Conservation (phyloP, 2,888 invertebrate genomes). For the Theretra japonica region DNA sequence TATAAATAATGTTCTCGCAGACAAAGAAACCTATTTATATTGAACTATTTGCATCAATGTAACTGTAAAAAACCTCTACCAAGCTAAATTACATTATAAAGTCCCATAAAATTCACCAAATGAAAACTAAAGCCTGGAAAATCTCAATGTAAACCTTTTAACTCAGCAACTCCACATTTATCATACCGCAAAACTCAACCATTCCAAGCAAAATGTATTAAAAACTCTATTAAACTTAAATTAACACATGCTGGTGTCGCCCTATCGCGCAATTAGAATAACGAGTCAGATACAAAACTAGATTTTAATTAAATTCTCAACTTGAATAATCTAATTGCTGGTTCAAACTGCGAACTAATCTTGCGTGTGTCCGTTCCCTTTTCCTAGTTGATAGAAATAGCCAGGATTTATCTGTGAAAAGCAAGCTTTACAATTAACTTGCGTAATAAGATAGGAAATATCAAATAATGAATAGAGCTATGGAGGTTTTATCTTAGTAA, state of each 20-base stretch:
- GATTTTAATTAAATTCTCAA: conserved; percentile 22
- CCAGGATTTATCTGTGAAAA: background rate
- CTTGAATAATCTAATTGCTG: conserved; percentile 17
- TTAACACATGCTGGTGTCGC: conserved; percentile 11
- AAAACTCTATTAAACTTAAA: background rate
- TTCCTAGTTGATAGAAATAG: conserved; percentile 9
- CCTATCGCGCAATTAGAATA: conserved; percentile 16
- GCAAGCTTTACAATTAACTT: background rate
- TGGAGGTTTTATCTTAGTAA: background rate
- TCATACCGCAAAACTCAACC: too few relatives aligned
- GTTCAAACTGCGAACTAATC: conserved; percentile 11
- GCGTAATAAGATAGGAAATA: conserved; percentile 6
- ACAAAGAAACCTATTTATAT: background rate
- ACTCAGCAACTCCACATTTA: too few relatives aligned
- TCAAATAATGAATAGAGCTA: background rate
- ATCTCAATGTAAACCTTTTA: too few relatives aligned
- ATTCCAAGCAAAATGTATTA: background rate
- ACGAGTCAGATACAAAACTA: conserved; percentile 9
- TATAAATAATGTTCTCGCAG: background rate
- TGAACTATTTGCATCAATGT: too few relatives aligned
- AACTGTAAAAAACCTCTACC: too few relatives aligned
- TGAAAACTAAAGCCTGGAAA: too few relatives aligned
- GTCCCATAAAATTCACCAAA: too few relatives aligned
- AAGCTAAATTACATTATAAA: too few relatives aligned
- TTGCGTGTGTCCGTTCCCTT: background rate